Percentiles rank a stretch among this genome's conserved stretches.
phyloP scores from a whole-genome alignment of 2,797 vertebrate species.

The Phalanger gymnotis region DNA sequence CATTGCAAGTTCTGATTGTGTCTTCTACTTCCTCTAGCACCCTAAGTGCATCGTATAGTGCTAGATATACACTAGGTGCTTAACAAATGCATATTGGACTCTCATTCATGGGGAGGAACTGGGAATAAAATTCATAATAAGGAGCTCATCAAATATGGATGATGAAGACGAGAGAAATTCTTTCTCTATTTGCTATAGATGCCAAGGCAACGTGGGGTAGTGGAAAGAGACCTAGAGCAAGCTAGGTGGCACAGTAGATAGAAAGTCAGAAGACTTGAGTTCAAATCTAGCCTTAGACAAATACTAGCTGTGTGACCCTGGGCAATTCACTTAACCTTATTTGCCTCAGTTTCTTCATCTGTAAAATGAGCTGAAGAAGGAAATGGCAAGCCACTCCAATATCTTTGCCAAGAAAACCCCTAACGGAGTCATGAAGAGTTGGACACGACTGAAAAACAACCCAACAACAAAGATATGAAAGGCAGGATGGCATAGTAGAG shows the following conservation, averaged over 20 bases:
- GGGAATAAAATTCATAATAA: background rate
- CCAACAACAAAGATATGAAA: background rate
- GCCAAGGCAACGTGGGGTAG: background rate
- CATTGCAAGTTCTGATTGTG: background rate
- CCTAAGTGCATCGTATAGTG: background rate
- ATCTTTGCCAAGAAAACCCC: background rate
- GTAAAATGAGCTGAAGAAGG: background rate
- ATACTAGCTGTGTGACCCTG: background rate
- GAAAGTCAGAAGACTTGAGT: background rate
- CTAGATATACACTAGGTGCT: background rate
- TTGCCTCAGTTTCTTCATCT: background rate
- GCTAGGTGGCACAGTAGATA: background rate
- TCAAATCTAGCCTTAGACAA: background rate
- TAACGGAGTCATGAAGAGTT: background rate
- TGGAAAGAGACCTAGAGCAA: background rate
- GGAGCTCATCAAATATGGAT: background rate
- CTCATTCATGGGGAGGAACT: conserved; percentile 1
- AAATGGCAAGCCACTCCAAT: background rate
- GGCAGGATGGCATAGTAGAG: background rate
- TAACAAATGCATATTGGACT: conserved; percentile 16
- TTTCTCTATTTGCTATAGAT: background rate
- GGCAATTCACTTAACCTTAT: background rate
- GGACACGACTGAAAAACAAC: background rate
- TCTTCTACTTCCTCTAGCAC: background rate
- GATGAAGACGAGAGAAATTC: background rate